Evolutionary conservation across 2,113 vertebrate genomes (phyloP), one percentile per base, ranked within the genome.

Genomic region (Dissostichus mawsoni): DNA sequence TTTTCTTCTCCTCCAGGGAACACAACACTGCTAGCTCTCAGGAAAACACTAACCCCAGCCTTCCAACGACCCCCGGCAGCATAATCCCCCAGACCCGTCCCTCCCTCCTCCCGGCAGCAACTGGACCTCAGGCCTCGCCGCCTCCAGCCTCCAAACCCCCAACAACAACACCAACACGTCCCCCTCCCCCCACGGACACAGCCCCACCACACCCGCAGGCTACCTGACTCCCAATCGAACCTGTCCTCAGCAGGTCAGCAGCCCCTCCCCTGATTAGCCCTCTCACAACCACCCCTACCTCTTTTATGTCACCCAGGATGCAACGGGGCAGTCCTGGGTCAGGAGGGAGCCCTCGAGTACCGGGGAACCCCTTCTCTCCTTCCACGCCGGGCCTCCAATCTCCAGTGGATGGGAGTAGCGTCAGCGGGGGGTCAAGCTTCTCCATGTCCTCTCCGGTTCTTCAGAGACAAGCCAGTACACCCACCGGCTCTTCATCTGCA

Each of bases 21-120:
- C 97, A 98, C 87, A 96, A 95, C 96, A 96, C 96, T 93, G 95
- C 97, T 93, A 97, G 96, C 92, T 96, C 97, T 95, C 98, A 97
- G 96, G 97, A 98, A 94, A 97, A 97, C 95, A 95, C 96, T 95
- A 96, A 95, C 93, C 92, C 96, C 68, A 92, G 95, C 78, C 95
- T 97, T 95, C 90, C 96, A 89, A 91, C 94, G 20, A 92, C 95
- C 75, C 95, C 95, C 20, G 93, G 96, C 91, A 96, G 95, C 82
- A 94, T 29, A 29, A 29, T 96, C 66, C 94, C 95, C 81, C 95
- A 95, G 0, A 95, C 94, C 36, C 87, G 86, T 95, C 91, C 86
- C 96, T 94, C 92, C 92, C 85, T 94, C 78, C 78, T 89, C 77
- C 94, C 48, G 75, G 93, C 91, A 86, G 87, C 74, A 96, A 89